These are phyloP conservation scores for Ammodytes dubius DNA, from an alignment of 2,113 vertebrate genomes.

Conservation along the genomic window DNA sequence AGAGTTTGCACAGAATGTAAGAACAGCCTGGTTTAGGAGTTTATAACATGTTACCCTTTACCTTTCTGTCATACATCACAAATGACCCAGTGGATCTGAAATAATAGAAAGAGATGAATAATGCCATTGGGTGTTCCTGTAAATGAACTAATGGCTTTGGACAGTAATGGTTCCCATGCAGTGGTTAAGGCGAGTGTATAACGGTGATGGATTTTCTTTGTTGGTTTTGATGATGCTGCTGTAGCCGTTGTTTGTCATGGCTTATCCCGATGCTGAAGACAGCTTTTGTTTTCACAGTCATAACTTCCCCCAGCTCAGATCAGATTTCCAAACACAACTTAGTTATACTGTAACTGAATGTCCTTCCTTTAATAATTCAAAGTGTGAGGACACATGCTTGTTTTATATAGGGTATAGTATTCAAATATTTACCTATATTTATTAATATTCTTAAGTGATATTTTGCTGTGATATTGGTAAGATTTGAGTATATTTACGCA, in stretches of 20 bases:
- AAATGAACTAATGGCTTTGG: background rate
- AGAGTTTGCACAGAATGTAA: conserved; percentile 7
- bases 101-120: conserved; percentile 22
- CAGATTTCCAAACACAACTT: background rate
- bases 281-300: background rate
- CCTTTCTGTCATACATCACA: background rate
- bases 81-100: background rate
- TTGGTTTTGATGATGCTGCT: conserved; percentile 5
- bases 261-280: conserved; percentile 2
- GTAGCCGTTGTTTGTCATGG: background rate
- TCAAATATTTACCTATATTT: background rate
- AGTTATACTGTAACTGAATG: background rate
- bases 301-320: background rate
- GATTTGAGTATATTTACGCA: background rate
- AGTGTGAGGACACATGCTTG: background rate
- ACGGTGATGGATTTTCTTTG: conserved; percentile 28
- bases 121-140: conserved; percentile 1
- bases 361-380: background rate
- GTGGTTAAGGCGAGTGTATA: conserved; percentile 4
- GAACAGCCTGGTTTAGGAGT: background rate
- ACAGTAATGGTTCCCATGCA: background rate
- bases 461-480: background rate
- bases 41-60: background rate
- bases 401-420: background rate
- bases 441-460: background rate